Conservation (phyloP, 2,888 invertebrate genomes). For the Eilema griseolum region DNA sequence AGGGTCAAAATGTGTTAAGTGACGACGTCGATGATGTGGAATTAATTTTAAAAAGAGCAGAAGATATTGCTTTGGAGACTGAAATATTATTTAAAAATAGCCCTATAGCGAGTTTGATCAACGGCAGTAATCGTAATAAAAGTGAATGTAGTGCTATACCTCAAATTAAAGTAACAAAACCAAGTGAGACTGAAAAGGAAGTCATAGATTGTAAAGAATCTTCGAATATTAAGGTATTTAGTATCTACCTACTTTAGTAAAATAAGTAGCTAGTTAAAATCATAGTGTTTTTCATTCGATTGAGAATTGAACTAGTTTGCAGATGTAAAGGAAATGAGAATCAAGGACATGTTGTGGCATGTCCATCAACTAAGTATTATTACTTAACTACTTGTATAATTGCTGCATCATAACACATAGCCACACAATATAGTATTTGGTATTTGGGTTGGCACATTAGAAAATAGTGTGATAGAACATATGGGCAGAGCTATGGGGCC, state of each 20-base stretch:
- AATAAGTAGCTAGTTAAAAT: neutral
- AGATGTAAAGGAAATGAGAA: neutral
- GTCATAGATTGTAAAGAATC: slow-evolving; percentile 49
- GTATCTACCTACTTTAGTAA: neutral
- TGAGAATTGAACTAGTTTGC: neutral
- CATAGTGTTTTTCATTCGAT: neutral
- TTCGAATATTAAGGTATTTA: slow-evolving; percentile 62
- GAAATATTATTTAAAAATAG: slow-evolving; percentile 73
- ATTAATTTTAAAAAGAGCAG: slow-evolving; percentile 78
- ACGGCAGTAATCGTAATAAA: slow-evolving; percentile 43
- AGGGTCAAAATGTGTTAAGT: slow-evolving; percentile 62
- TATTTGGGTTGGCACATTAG: no score
- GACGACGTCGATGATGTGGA: slow-evolving; percentile 79
- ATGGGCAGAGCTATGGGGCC: no score
- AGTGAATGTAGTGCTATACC: slow-evolving; percentile 62
- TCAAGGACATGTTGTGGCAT: neutral
- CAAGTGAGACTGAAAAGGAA: slow-evolving; percentile 57
- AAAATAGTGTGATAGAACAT: no score
- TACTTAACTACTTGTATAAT: neutral
- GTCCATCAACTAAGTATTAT: neutral
- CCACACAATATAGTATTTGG: no score
- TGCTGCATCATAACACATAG: no score
- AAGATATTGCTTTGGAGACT: slow-evolving; percentile 77
- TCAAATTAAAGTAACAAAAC: slow-evolving; percentile 77
- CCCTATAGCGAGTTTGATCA: slow-evolving; percentile 55